Evolutionary conservation across 2,797 vertebrate species (phyloP), one percentile per base, ranked within the genome.

Genomic region (Rhinogobio ventralis): DNA sequence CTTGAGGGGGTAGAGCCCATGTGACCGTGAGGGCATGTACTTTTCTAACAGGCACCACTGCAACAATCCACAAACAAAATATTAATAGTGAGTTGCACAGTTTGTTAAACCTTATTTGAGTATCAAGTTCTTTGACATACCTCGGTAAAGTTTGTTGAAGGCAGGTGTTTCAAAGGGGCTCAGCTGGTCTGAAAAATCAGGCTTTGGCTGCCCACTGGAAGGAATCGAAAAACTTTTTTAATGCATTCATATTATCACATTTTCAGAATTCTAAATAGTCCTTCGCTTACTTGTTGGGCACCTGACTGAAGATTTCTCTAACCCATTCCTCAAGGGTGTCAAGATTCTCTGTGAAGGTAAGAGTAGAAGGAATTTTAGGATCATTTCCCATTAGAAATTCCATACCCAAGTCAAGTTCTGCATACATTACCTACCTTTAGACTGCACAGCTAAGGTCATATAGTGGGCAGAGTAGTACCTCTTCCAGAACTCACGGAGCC

Each of bases 311-410:
- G 93, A 99, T 97, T 95, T 99, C 97, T 83, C 94, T 96, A 91
- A 98, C 97, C 97, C 98, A 99, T 91, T 96, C 94, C 93, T 99
- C 97, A 92, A 99, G 93, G 36, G 96, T 98, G 95, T 98, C 96
- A 94, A 99, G 92, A 86, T 95, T 98, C 95, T 99, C 98, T 99
- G 87, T 89, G 90, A 87, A 88, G 89, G 28, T 88, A 30, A 51
- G 81, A 88, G 73, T 78, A 42, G 53, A 14, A 42, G 25, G 19
- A 2, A 72, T 78, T 15, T 68, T 23, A 69, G 64, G 6, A 57
- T 51, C 0, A 74, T 69, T 55, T 55, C 36, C 66, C 10, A 71
- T 28, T 45, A 23, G 10, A 72, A 45, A 69, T 84, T 8, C 1
- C 19, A 77, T 15, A 2, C 33, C 7, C 7, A 78, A n/a, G 23